These are phyloP conservation scores for Saxidomus purpurata DNA, from an alignment of 1,140 invertebrate species.

Conservation along the genomic window DNA sequence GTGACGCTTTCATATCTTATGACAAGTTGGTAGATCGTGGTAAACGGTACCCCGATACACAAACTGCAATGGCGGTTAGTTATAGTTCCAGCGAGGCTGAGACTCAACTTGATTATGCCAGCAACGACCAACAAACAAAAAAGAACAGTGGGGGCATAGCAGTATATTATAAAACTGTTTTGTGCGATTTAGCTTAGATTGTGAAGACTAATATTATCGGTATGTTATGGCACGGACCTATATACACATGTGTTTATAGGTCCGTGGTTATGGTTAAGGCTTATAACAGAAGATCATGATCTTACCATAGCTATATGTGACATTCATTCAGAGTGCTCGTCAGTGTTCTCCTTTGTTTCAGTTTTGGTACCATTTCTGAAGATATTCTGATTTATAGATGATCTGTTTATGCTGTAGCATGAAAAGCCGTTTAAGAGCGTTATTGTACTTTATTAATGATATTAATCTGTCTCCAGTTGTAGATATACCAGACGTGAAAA, in stretches of 20 bases:
- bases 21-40: background rate
- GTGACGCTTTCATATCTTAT: background rate
- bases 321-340: no score
- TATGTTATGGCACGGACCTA: no score
- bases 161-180: conserved; percentile 27
- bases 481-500: background rate
- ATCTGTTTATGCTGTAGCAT: background rate
- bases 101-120: no score
- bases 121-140: background rate
- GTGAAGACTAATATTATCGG: background rate
- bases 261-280: no score
- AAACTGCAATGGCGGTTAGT: background rate
- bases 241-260: no score
- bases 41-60: background rate
- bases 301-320: no score
- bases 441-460: background rate
- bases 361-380: no score
- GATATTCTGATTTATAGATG: no score
- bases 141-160: conserved; percentile 10
- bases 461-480: background rate
- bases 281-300: no score
- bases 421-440: background rate
- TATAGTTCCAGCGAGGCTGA: background rate
- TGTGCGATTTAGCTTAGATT: background rate
- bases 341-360: no score